Evolutionary conservation across 2,888 invertebrate species (phyloP).

Genomic region (Uloborus plumipes): DNA sequence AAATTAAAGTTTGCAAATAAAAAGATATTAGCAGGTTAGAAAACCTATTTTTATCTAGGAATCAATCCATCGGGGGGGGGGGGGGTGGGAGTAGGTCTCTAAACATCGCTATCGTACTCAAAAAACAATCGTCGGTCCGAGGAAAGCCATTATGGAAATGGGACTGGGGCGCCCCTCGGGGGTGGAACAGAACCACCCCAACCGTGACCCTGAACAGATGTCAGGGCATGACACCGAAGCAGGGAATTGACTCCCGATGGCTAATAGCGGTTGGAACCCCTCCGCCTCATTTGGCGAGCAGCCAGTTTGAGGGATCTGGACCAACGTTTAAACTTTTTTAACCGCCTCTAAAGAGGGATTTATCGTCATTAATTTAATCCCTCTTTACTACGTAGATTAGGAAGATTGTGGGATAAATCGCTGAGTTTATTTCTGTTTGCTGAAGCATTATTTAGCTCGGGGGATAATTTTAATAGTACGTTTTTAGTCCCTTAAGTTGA

Average conservation of each 20-base stretch:
- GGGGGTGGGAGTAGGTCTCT: background rate
- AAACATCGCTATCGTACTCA: background rate
- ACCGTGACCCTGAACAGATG: slow-evolving; percentile 46
- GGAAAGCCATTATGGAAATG: slow-evolving; percentile 46
- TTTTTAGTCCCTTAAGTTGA: too few species aligned
- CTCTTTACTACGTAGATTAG: background rate
- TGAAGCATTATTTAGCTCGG: too few species aligned
- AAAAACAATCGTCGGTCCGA: background rate
- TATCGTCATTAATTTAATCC: slow-evolving; percentile 15
- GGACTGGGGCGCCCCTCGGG: slow-evolving; percentile 27
- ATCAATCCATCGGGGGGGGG: too few species aligned
- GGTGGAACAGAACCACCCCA: slow-evolving; percentile 23
- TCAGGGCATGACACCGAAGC: slow-evolving; percentile 27
- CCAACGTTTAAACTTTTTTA: slow-evolving; percentile 25
- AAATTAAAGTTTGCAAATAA: too few species aligned
- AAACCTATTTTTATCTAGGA: too few species aligned
- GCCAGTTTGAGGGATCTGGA: slow-evolving; percentile 21
- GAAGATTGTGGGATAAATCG: too few species aligned
- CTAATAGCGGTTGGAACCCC: slow-evolving; percentile 24
- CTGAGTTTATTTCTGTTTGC: too few species aligned
- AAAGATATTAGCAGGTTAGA: too few species aligned
- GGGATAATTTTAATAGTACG: too few species aligned
- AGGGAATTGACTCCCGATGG: slow-evolving; percentile 37
- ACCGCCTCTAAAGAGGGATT: background rate
- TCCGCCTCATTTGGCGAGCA: slow-evolving; percentile 23